phyloP scores from a whole-genome alignment of 1,140 invertebrate species.

The Drosophila ananassae region DNA sequence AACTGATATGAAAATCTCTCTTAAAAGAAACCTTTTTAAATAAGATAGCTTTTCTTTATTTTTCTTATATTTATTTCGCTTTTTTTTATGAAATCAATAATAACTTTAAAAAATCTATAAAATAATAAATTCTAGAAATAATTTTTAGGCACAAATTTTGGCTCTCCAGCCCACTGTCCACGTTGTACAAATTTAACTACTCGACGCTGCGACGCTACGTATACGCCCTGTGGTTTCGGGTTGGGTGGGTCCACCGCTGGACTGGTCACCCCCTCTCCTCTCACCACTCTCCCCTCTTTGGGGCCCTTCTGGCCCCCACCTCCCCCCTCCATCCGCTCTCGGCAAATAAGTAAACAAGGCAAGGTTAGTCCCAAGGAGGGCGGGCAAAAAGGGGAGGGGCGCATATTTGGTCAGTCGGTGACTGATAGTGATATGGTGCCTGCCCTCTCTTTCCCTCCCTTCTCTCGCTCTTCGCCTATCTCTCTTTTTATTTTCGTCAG shows the following conservation, averaged over 20 bases:
- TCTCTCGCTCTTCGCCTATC: neutral
- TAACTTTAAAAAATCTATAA: too few relatives aligned
- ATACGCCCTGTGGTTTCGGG: constrained; percentile 37
- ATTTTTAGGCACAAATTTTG: neutral
- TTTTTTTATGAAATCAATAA: too few relatives aligned
- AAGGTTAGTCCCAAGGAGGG: constrained; percentile 17
- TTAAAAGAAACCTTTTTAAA: too few relatives aligned
- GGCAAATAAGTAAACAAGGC: constrained; percentile 35
- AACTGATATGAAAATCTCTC: too few relatives aligned
- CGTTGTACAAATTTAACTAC: constrained; percentile 31
- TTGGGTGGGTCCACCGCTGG: constrained; percentile 9
- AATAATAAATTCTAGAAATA: too few relatives aligned
- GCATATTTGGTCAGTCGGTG: constrained; percentile 56
- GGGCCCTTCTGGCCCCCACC: too few relatives aligned
- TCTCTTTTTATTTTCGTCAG: neutral
- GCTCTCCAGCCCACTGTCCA: constrained; percentile 14
- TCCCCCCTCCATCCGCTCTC: constrained; percentile 10
- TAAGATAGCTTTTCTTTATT: too few relatives aligned
- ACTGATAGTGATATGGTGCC: constrained; percentile 52
- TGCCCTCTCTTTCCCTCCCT: neutral
- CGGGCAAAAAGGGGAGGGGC: neutral
- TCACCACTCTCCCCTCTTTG: too few relatives aligned
- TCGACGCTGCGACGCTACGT: constrained; percentile 35
- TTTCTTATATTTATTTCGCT: neutral
- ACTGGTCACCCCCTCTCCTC: neutral